A percentile compares a stretch with the other conserved stretches of the same genome.
phyloP scores from a whole-genome alignment of 2,797 vertebrate species.

The Sciurus vulgaris region DNA sequence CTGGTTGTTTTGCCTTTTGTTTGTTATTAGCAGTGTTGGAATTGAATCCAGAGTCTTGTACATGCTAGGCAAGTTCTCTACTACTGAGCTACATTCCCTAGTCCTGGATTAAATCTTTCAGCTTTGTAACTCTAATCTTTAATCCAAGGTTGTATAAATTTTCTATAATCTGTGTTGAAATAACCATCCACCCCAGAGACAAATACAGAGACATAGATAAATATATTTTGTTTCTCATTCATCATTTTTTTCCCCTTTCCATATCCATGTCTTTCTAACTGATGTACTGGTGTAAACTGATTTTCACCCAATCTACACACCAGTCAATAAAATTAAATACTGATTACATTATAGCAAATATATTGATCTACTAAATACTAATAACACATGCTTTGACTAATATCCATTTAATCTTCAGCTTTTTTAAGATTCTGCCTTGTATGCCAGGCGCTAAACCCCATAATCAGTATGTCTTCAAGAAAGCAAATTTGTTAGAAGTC shows the following conservation, averaged over 20 bases:
- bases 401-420: neutral
- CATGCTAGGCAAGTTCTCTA: no score
- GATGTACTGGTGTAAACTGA: neutral
- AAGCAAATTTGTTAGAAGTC: neutral
- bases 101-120: neutral
- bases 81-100: no score
- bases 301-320: neutral
- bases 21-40: no score
- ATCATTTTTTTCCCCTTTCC: neutral
- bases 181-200: neutral
- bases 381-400: neutral
- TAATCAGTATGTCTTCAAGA: conserved; percentile 56
- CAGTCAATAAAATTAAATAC: neutral
- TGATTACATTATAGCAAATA: neutral
- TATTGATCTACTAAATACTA: no score
- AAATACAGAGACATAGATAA: neutral
- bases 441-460: neutral
- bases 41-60: no score
- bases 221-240: neutral
- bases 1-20: no score
- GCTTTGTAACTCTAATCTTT: neutral
- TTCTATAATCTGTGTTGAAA: neutral
- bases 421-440: neutral
- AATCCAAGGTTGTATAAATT: neutral
- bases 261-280: neutral